phyloP scores from a whole-genome alignment of 2,797 vertebrate species.

The Heterohyrax brucei region DNA sequence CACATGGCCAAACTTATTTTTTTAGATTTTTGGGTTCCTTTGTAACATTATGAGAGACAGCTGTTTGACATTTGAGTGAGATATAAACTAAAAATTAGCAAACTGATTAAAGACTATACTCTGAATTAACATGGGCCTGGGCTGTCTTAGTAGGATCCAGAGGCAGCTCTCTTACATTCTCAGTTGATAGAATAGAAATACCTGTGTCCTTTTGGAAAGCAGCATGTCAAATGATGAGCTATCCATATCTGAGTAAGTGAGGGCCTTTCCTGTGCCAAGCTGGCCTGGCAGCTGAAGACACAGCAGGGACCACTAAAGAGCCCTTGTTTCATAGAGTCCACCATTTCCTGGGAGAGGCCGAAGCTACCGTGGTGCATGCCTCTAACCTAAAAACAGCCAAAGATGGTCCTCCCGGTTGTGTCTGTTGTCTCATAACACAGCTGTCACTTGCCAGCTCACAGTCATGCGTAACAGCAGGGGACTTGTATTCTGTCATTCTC shows the following conservation, averaged over 20 bases:
- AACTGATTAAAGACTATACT: slow-evolving; percentile 22
- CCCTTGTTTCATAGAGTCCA: not conserved
- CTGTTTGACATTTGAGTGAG: slow-evolving; percentile 21
- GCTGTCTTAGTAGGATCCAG: not conserved
- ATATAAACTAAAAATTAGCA: slow-evolving; percentile 53
- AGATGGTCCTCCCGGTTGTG: not conserved
- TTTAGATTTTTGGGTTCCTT: slow-evolving; percentile 50
- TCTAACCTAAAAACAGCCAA: not conserved
- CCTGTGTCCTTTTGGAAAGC: slow-evolving; percentile 17
- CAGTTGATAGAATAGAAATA: slow-evolving; percentile 1
- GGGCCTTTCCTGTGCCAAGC: not conserved
- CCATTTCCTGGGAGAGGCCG: not conserved
- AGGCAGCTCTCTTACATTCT: not conserved
- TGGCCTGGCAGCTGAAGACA: not conserved
- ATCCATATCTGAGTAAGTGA: not conserved
- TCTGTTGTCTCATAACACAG: not conserved
- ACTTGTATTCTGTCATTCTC: not conserved
- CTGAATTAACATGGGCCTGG: not conserved
- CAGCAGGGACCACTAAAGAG: not conserved
- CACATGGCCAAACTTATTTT: slow-evolving; percentile 7
- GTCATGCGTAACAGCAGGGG: not conserved
- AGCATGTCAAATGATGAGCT: slow-evolving; percentile 33
- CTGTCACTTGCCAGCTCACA: not conserved
- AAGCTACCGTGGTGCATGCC: not conserved
- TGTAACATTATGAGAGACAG: slow-evolving; percentile 42